Evolutionary conservation across 2,888 invertebrate species (phyloP).

Genomic region (Microchrysa polita): DNA sequence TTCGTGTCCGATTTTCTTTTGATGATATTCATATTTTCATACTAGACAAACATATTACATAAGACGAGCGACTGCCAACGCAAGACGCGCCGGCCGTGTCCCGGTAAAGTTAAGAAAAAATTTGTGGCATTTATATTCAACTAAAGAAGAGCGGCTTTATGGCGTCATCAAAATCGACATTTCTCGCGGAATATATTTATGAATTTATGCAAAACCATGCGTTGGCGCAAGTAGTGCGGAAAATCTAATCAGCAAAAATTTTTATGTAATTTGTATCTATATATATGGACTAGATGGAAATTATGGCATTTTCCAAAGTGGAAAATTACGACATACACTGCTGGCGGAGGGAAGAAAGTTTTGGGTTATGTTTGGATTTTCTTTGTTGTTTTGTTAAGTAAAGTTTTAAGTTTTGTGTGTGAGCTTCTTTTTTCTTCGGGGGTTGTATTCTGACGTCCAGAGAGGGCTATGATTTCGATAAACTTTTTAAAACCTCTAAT

Average conservation of each 20-base stretch:
- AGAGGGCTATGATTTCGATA: neutral
- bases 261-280: constrained; percentile 30
- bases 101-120: no score
- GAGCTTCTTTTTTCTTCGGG: no score
- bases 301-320: constrained; percentile 19
- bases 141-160: neutral
- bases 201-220: constrained; percentile 31
- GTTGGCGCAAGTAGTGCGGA: constrained; percentile 26
- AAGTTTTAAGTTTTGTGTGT: neutral
- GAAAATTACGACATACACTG: neutral
- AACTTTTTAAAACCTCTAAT: neutral
- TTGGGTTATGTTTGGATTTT: neutral
- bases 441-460: no score
- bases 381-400: neutral
- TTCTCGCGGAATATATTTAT: constrained; percentile 25
- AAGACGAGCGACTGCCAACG: no score
- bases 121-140: no score
- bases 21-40: no score
- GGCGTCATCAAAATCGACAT: neutral
- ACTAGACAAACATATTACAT: no score
- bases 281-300: constrained; percentile 21
- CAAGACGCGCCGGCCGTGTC: no score
- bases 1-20: no score
- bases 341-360: neutral
- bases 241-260: constrained; percentile 35